Base-by-base conservation (phyloP, 2,113 vertebrate genomes). In the Lophura nycthemera region DNA sequence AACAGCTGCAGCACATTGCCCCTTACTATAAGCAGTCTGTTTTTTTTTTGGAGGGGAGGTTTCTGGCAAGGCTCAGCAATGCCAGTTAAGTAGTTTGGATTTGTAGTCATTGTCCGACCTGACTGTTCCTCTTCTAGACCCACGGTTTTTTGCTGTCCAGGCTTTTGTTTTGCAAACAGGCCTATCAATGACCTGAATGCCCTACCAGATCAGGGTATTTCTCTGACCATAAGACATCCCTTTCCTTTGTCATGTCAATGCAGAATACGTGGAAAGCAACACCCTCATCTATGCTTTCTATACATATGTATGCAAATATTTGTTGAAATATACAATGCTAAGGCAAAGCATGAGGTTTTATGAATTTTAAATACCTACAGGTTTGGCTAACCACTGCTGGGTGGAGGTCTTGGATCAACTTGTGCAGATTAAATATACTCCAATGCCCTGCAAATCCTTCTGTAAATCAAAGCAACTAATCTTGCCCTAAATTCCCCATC, bases 1-100 rank as follows among this genome's bases (percentile, higher is more conserved):
- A 72, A 21, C 2, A 8, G 0, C n/a, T 40, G 6, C 45, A 4
- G 0, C 4, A 36, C 45, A 54, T 60, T 10, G 22, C 1, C 5
- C 2, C 42, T 75, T 63, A 13, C 15, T 60, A 25, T 43, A 56
- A 74, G 32, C 10, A 32, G 12, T 3, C 8, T 1, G 6, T 54
- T n/a, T 47, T 3, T 74, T 43, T 3, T 74, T 43, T 25, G n/a
- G 29, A 32, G 1, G 10, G n/a, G 14, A 29, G 27, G 12, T 2
- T 42, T 34, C 34, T 38, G 78, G n/a, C 22, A 54, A 38, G 12
- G 63, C 7, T 13, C 36, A 29, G 52, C 89, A 54, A 32, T 45
- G 27, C 17, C 20, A 3, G 3, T n/a, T 34, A 11, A 38, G 66
- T 20, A 22, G 19, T 73, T 52, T 1, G 4, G 11, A 63, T 6